A percentile compares a stretch with the other conserved stretches of the same genome.
Conservation (phyloP, 2,888 invertebrate species). For the Cinara cedri region DNA sequence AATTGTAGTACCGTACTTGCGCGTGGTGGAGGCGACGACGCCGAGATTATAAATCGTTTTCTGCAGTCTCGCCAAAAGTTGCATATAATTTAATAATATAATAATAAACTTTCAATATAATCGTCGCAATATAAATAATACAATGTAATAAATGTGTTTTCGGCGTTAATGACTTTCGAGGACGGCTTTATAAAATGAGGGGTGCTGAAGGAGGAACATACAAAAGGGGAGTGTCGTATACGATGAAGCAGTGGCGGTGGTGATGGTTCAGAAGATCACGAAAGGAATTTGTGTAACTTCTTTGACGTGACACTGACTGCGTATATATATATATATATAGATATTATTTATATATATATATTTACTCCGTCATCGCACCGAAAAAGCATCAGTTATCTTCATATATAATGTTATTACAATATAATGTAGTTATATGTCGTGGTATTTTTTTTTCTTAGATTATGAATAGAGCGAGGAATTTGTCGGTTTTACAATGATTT, state of each 20-base stretch:
- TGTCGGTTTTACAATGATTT: no score
- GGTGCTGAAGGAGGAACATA: neutral
- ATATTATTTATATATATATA: no score
- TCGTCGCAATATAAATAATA: conserved; percentile 18
- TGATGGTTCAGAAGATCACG: neutral
- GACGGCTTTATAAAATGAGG: neutral
- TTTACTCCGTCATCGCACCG: neutral
- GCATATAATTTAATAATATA: no score
- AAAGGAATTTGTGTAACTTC: conserved; percentile 5
- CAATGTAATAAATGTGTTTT: conserved; percentile 20
- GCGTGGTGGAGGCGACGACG: no score
- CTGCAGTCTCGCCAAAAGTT: conserved; percentile 14
- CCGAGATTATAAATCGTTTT: conserved; percentile 42
- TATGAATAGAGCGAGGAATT: no score
- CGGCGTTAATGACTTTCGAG: conserved; percentile 38
- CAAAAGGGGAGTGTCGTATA: neutral
- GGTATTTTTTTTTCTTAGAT: no score
- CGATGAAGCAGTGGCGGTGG: neutral
- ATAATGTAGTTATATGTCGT: no score
- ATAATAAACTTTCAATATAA: conserved; percentile 37
- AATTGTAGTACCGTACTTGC: no score
- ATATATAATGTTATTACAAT: no score
- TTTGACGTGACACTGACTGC: neutral
- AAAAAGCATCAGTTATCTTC: neutral
- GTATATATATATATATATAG: neutral